A percentile compares a stretch with the other conserved stretches of the same genome.
These are phyloP conservation scores for Romanogobio albipinnatus DNA, from an alignment of 2,113 vertebrate species.

Conservation along the genomic window DNA sequence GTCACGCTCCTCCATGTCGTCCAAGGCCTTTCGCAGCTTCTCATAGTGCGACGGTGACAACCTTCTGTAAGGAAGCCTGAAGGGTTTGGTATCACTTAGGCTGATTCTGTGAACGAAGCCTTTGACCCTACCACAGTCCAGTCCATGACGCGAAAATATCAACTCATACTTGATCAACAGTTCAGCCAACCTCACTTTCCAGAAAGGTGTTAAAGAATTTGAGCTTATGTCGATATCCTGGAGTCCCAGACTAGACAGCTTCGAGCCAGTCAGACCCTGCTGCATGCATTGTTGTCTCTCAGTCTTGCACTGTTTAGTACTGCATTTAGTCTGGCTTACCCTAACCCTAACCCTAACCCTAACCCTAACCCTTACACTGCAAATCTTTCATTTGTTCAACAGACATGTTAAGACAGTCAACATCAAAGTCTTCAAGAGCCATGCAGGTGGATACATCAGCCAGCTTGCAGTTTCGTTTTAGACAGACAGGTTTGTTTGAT, in stretches of 20 bases:
- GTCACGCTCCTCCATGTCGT: slow-evolving; percentile 22
- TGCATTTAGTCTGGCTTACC: background rate
- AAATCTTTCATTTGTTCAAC: background rate
- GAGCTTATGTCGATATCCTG: background rate
- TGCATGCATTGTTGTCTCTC: background rate
- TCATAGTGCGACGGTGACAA: slow-evolving; percentile 24
- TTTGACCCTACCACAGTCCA: slow-evolving; percentile 19
- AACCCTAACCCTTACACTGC: no score
- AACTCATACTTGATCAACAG: background rate
- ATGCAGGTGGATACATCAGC: slow-evolving; percentile 10
- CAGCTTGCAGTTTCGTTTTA: slow-evolving; percentile 4
- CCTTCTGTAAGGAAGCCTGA: slow-evolving; percentile 27
- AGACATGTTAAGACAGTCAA: slow-evolving; percentile 36
- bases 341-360: no score
- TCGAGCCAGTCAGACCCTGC: background rate
- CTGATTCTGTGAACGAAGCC: slow-evolving; percentile 39
- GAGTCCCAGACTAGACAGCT: background rate
- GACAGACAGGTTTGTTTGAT: background rate
- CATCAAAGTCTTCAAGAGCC: slow-evolving; percentile 14
- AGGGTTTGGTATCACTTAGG: slow-evolving; percentile 28
- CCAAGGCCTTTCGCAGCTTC: background rate
- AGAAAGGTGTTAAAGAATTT: background rate
- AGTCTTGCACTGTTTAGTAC: background rate
- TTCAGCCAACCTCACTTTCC: background rate
- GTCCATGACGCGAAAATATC: slow-evolving; percentile 4